Evolutionary conservation across 2,888 invertebrate genomes (phyloP), one percentile per base, ranked within the genome.

Genomic region (Leptinotarsa rubiginosa): DNA sequence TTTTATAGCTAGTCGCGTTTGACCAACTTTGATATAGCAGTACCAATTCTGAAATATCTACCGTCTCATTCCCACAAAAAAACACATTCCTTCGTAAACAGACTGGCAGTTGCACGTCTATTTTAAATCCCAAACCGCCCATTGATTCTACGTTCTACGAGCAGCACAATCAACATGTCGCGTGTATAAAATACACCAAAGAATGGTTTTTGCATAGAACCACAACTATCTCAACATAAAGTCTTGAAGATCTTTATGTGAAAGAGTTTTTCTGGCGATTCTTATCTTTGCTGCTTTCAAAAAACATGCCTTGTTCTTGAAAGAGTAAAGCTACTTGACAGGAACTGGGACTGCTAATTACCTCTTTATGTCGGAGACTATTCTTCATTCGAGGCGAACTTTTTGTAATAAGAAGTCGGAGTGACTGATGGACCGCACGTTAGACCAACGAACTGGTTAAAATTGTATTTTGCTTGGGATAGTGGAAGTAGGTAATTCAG

Each of bases 331-430:
- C 85, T 84, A 85, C 85, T 85, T 85, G 85, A 85, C 85, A 85
- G 85, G 84, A 85, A 85, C 85, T 82, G 82, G 84, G 85, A 84
- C 85, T 86, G 85, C 85, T 86, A 86, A 86, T 86, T 86, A 86
- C 85, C 85, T 84, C 84, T 84, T 85, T 85, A 85, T 84, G 83
- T 82, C 83, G 82, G 82, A 80, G 80, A 79, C 80, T 77, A 84
- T 85, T 85, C 85, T 86, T 85, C 84, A 85, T 85, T 83, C 83
- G 76, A 79, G 80, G 81, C 82, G 66, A 81, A 83, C 78, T 83
- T 85, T 85, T 86, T 83, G 75, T 74, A 71, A 68, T 72, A 49
- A 52, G 64, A 71, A 70, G 56, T 56, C 10, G 64, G 59, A 62
- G 20, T 65, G 76, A 47, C 54, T 71, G 65, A 5, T 47, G 49